A percentile compares a stretch with the other conserved stretches of the same genome.
Conservation (phyloP, 37 sponge, comb jelly and placozoan species). For the Agelas oroides region DNA sequence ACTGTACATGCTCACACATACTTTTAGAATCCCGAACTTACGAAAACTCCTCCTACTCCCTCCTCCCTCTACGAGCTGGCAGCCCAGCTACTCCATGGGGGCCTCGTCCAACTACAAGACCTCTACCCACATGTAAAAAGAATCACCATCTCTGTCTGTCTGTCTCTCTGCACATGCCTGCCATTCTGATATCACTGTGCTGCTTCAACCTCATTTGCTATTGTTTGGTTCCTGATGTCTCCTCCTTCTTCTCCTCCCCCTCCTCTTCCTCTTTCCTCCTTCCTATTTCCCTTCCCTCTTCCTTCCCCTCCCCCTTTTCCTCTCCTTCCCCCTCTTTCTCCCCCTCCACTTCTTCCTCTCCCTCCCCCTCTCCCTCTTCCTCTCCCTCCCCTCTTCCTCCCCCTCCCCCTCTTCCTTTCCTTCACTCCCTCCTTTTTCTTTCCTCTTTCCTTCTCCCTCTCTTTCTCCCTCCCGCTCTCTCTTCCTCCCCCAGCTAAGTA, state of each 20-base stretch:
- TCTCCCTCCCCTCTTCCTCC: background rate
- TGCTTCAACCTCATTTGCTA: no score
- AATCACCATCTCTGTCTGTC: background rate
- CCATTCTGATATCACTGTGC: no score
- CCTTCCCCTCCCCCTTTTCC: background rate
- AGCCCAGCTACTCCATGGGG: constrained; percentile 84
- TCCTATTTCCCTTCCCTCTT: no score
- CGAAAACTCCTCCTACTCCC: constrained; percentile 34
- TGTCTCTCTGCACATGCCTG: background rate
- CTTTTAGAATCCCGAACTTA: constrained; percentile 4
- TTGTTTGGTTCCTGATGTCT: no score
- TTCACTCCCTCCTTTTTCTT: background rate
- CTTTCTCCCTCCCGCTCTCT: background rate
- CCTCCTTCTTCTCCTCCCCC: no score
- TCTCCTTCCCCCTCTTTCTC: background rate
- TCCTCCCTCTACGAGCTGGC: constrained; percentile 78
- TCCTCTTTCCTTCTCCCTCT: background rate
- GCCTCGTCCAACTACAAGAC: constrained; percentile 67
- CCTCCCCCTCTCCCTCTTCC: background rate
- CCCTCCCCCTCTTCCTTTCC: background rate
- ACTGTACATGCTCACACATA: no score
- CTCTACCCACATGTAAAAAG: constrained; percentile 84
- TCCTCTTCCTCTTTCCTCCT: no score
- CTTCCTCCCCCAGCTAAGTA: constrained; percentile 50
- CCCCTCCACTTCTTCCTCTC: background rate